Evolutionary conservation across 1,140 invertebrate species (phyloP), one percentile per base, ranked within the genome.

Genomic region (Danaus plexippus): DNA sequence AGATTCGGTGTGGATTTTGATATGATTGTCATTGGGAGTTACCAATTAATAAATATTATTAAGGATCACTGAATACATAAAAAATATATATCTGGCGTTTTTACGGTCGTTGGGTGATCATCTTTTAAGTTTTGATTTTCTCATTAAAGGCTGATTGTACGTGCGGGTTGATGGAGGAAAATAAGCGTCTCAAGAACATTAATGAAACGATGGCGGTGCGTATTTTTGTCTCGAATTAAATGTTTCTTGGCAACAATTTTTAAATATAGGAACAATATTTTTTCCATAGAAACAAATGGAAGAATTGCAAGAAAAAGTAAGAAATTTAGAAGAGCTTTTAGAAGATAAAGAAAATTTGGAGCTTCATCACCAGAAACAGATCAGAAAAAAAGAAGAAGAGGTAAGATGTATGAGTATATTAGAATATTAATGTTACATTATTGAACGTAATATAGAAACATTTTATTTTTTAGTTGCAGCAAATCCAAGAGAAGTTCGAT

Each of bases 161-260:
- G 7, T 82, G 77, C 50, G 79, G 75, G 0, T 55, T 77, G 51
- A 60, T 69, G 43, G 71, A 74, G 12, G 79, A 82, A 56, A 78
- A 80, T 43, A 59, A 43, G 50, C 71, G 47, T 52, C 51, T 77
- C 7, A 73, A 69, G 15, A 45, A 57, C 40, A 47, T 47, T 6
- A 78, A 73, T 47, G 68, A 69, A 43, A 22, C 40, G 0, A 52
- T 75, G 53, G 61, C 74, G 60, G 78, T 77, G 18, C 52, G 66
- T 53, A 44, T 1, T 4, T 10, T 18, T 10, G 18, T 9, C 11
- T 9, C 1, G 18, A n/a, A 3, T 45, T 12, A 45, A 12, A 11
- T 45, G 9, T 6, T 10, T 7, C 0, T 42, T 18, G 43, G 9
- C 11, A 11, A 52, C 7, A 15, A 1, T 1, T 15, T 6, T 15